Base-by-base conservation (phyloP, 2,888 invertebrate species). In the Nebria salina region DNA sequence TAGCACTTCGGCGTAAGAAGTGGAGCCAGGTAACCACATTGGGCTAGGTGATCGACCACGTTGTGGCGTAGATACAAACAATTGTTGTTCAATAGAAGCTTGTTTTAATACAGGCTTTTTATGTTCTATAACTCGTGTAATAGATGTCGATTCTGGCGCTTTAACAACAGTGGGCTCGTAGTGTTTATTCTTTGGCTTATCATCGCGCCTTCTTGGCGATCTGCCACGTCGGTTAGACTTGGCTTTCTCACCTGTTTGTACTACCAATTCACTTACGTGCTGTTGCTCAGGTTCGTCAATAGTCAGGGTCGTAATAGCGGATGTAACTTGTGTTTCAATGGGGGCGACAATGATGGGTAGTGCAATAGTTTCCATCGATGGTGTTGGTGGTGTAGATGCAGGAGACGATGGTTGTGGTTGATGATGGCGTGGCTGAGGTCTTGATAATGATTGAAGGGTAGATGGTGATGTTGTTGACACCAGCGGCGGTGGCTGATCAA, bases 1-100 rank as follows among this genome's bases (percentile, higher is more conserved):
- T 82, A 96, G 91, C 83, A 96, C 93, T 89, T 95, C 95, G 74
- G 96, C 95, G 88, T 96, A 96, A 73, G 95, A 93, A 74, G 94
- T 92, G 34, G 93, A 93, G 43, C 94, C 95, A 2, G 93, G 94
- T 70, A 90, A 87, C 95, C 95, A 95, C 87, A 94, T 92, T 15
- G 95, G 94, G 87, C 94, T 94, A 70, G 91, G 91, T 0, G 93
- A 93, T 84, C 93, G 90, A n/a, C 88, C 87, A 72, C 91, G 88
- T 68, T 20, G n/a, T 20, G 68, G 81, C 6, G 34, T 20, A 5
- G 81, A 75, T 8, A 75, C 72, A 11, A 65, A 34, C 5, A 75
- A 34, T 65, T 75, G 66, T 43, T 70, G 64, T 54, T 83, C 82
- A 13, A 78, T 70, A n/a, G 81, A 13, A 2, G 82, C 41, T 72